A percentile compares a stretch with the other conserved stretches of the same genome.
Evolutionary conservation across 1,140 invertebrate species (phyloP).

Genomic region (Mercenaria mercenaria): DNA sequence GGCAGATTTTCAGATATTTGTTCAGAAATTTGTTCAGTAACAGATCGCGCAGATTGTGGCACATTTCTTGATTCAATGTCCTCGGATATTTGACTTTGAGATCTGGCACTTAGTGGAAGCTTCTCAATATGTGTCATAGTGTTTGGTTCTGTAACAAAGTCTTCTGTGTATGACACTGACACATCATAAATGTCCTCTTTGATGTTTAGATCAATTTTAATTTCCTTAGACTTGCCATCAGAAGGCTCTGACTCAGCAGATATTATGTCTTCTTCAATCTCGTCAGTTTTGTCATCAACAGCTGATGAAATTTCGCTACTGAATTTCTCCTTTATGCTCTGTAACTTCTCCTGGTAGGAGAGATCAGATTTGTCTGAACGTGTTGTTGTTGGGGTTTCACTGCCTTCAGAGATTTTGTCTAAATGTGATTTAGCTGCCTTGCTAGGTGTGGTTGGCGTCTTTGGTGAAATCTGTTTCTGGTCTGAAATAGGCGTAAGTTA

Average conservation of each 20-base stretch:
- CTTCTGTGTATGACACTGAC: constrained; percentile 70
- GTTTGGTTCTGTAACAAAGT: constrained; percentile 70
- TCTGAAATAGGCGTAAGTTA: constrained; percentile 66
- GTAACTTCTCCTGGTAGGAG: constrained; percentile 37
- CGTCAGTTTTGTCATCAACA: constrained; percentile 72
- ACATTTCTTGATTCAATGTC: constrained; percentile 31
- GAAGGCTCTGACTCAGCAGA: constrained; percentile 36
- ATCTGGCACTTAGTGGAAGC: constrained; percentile 66
- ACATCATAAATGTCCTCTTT: constrained; percentile 59
- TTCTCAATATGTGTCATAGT: constrained; percentile 62
- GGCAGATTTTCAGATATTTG: constrained; percentile 58
- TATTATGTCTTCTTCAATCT: constrained; percentile 72
- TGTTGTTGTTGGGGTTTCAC: constrained; percentile 74
- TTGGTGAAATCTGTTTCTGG: constrained; percentile 66
- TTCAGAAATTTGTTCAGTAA: constrained; percentile 73
- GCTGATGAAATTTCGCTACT: constrained; percentile 56
- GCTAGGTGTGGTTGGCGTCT: constrained; percentile 47
- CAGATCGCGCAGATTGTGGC: constrained; percentile 39
- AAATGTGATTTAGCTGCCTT: constrained; percentile 45
- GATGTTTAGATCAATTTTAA: constrained; percentile 42
- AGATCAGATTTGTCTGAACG: constrained; percentile 59
- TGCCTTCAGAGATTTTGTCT: constrained; percentile 81
- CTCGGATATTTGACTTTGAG: constrained; percentile 46
- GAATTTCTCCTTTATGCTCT: constrained; percentile 39
- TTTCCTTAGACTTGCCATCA: constrained; percentile 59